Conservation (phyloP, 2,113 vertebrate species). For the Cromileptes altivelis region DNA sequence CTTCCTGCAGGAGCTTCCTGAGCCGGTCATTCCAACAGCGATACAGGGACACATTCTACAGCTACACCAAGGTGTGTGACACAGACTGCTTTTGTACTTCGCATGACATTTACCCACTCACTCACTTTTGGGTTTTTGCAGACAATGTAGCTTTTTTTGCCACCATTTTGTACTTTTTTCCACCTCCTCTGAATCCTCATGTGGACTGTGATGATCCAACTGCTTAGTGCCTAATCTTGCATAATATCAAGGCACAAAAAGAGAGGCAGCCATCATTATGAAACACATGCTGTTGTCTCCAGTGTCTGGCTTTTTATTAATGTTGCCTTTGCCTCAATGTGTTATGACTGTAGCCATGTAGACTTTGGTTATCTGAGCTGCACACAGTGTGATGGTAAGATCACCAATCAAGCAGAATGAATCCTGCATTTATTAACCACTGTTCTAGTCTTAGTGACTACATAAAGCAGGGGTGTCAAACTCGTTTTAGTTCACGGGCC, state of each 20-base stretch:
- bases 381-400: conserved; percentile 19
- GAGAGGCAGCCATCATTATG: too few species aligned
- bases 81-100: not conserved
- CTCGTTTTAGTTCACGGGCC: too few species aligned
- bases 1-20: conserved; percentile 98
- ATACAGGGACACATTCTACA: conserved; percentile 94
- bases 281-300: not conserved
- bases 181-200: too few species aligned
- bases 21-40: conserved; percentile 93
- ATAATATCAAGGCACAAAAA: too few species aligned
- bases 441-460: too few species aligned
- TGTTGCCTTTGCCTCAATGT: conserved; percentile 11
- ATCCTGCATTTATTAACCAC: too few species aligned
- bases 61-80: conserved; percentile 91
- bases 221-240: too few species aligned
- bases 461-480: too few species aligned
- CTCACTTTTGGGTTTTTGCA: not conserved
- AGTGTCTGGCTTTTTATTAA: conserved; percentile 19
- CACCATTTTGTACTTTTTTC: not conserved
- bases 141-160: not conserved
- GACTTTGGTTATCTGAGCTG: conserved; percentile 33
- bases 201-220: too few species aligned
- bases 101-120: not conserved
- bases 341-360: conserved; percentile 31
- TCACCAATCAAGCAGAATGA: not conserved